Base-by-base conservation (phyloP, 2,113 vertebrate genomes). In the Macroglossus sobrinus region DNA sequence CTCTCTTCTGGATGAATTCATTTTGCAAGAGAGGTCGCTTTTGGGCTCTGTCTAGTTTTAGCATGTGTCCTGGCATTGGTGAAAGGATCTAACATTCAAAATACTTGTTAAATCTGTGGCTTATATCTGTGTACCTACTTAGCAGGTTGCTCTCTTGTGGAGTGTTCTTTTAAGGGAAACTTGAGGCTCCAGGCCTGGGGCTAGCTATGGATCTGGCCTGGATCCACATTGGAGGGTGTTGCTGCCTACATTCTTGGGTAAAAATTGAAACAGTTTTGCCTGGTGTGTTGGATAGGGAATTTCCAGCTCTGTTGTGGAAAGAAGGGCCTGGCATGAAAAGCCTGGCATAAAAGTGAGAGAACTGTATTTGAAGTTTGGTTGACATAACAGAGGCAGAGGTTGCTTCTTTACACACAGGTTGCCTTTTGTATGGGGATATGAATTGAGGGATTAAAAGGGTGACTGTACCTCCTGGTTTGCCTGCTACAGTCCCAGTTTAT, bases 101-200 rank as follows among this genome's bases (percentile, higher is more conserved):
- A 71, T 71, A 12, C 30, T 43, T 82, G 33, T 66, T 87, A 28
- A 79, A 14, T 71, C 22, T 22, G 7, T 72, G 30, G 10, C 22
- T 55, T 21, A 15, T 66, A 7, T 90, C 81, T 85, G 35, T 57
- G 35, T 57, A 21, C 43, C 35, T 40, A 81, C n/a, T 45, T 30
- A 22, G 18, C 64, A 68, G 79, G 64, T 63, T 79, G 30, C 57
- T 93, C 1, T 66, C 38, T 11, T 2, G 0, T 84, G 79, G 97
- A 95, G 11, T 78, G 13, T 0, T n/a, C 53, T 90, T 98, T 97
- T 96, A 95, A 97, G 94, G 97, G 76, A 68, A 53, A 2, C 18
- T 35, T 40, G 21, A 78, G 45, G 57, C 40, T 89, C 12, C 18
- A 55, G 33, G 9, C 43, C 0, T 94, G 64, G 53, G 86, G 53